Evolutionary conservation across 2,888 invertebrate genomes (phyloP).

Genomic region (Clivina fossor): DNA sequence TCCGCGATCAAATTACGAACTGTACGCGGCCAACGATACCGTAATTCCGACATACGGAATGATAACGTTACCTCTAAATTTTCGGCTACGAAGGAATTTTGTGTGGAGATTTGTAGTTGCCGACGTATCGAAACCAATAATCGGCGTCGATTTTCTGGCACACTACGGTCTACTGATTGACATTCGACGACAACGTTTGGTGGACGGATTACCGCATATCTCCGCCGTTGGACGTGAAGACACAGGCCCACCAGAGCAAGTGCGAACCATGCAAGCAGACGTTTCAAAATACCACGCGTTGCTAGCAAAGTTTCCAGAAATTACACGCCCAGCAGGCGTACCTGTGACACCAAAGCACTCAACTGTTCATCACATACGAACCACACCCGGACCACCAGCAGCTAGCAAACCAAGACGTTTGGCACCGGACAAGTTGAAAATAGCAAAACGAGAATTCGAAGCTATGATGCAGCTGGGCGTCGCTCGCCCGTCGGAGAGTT

Average conservation of each 20-base stretch:
- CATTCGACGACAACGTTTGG: slow-evolving; percentile 38
- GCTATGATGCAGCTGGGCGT: too few species aligned
- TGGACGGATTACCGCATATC: too few species aligned
- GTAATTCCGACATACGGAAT: slow-evolving; percentile 45
- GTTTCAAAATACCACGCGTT: slow-evolving; percentile 7
- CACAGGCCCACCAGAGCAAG: too few species aligned
- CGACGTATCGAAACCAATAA: slow-evolving; percentile 46
- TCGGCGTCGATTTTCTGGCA: slow-evolving; percentile 46
- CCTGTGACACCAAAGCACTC: slow-evolving; percentile 5
- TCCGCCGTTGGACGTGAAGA: too few species aligned
- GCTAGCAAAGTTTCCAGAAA: slow-evolving; percentile 3
- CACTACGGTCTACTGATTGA: slow-evolving; percentile 45
- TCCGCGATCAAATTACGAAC: too few species aligned
- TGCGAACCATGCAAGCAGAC: too few species aligned
- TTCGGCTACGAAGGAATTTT: slow-evolving; percentile 44
- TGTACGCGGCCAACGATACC: too few species aligned
- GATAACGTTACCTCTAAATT: slow-evolving; percentile 38
- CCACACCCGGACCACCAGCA: slow-evolving; percentile 38
- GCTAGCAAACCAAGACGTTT: slow-evolving; percentile 40
- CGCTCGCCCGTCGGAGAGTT: too few species aligned
- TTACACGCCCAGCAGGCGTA: slow-evolving; percentile 9
- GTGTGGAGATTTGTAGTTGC: slow-evolving; percentile 46
- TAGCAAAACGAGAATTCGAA: too few species aligned
- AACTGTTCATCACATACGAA: slow-evolving; percentile 24
- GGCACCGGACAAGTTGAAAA: too few species aligned